Conservation (phyloP, 2,888 invertebrate genomes). For the Dysmachus trigonus region DNA sequence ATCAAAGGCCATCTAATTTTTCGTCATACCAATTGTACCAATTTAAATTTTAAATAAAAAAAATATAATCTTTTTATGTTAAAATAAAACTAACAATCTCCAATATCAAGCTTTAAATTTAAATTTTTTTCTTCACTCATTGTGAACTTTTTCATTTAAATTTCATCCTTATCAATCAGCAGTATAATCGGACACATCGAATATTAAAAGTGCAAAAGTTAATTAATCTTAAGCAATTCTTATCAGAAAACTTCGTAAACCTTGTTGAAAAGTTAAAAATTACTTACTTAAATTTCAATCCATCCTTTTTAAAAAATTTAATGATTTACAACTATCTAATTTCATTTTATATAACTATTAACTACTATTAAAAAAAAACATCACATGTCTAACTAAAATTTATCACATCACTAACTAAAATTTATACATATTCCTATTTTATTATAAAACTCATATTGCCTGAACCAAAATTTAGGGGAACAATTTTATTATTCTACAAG, state of each 20-base stretch:
- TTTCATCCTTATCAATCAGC: not conserved
- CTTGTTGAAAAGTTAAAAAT: too few species aligned
- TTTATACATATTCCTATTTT: not conserved
- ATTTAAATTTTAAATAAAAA: too few species aligned
- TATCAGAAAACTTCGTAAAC: too few species aligned
- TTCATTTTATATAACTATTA: not conserved
- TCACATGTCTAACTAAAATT: not conserved
- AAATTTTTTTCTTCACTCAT: not conserved
- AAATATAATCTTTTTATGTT: too few species aligned
- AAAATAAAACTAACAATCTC: not conserved
- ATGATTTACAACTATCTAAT: not conserved
- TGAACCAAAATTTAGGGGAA: conserved; percentile 13
- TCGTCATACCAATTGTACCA: too few species aligned
- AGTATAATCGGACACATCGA: too few species aligned
- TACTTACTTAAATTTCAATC: too few species aligned
- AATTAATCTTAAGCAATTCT: too few species aligned
- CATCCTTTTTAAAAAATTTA: not conserved
- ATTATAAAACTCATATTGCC: not conserved
- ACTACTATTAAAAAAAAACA: not conserved
- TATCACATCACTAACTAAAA: not conserved
- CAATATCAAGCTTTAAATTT: not conserved
- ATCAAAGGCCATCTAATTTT: not conserved
- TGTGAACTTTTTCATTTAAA: not conserved
- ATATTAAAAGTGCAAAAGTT: not conserved
- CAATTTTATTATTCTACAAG: not conserved